Evolutionary conservation across 2,797 vertebrate genomes (phyloP), one percentile per base, ranked within the genome.

Genomic region (Mormyrops attenuatus): DNA sequence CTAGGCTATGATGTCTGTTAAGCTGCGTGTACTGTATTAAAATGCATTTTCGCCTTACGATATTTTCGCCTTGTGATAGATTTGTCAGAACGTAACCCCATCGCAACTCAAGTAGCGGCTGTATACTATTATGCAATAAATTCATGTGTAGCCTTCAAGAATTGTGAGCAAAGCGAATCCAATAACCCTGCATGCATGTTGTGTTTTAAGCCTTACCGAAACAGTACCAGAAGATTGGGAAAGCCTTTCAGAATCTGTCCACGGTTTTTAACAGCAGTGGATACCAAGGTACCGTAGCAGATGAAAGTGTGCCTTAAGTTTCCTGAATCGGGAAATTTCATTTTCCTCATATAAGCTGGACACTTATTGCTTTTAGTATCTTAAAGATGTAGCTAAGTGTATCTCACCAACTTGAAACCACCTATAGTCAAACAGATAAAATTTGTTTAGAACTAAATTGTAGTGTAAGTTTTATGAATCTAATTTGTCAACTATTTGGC

Each of bases 161-260:
- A 38, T 73, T 66, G 8, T 26, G 22, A 66, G 22, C 60, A 38
- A 73, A 34, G 69, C 34, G 4, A 73, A 73, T 73, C 30, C 38
- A 47, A 17, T 30, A 26, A 1, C 63, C 41, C 6, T 93, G n/a
- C 69, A 69, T 91, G 82, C 89, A 15, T 88, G 90, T 91, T 92
- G 87, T 90, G 57, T 88, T 22, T 92, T 87, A 90, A 98, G 97
- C 97, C 0, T 93, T 98, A 55, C 97, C 97, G 34, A 98, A 98
- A 93, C 97, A 98, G 87, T 98, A 98, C 90, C 97, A 97, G 94
- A 97, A 96, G 93, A 98, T 98, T 85, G 97, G 97, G 90, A 97
- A 96, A 94, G 97, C 97, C 0, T 95, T 98, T 92, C 96, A 96
- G 92, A 97, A 96, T 91, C 93, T 98, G 88, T 97, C 97, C 0